Conservation (phyloP, 2,113 vertebrate species). For the Petrocephalus zakoni region DNA sequence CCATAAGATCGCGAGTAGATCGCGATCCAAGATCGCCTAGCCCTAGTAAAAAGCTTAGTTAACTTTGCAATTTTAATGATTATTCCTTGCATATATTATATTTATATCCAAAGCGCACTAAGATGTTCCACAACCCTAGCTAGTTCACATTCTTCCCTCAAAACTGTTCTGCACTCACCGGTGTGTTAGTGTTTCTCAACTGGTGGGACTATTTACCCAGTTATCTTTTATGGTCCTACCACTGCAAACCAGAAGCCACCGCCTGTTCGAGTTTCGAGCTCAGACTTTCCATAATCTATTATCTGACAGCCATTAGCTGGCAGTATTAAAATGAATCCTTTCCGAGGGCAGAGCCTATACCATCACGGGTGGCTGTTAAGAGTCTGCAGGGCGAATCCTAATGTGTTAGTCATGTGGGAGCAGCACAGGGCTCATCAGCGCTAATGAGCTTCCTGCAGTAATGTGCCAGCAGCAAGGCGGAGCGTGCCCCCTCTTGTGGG, state of each 20-base stretch:
- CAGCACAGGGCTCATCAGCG: conserved; percentile 59
- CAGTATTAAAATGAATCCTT: conserved; percentile 94
- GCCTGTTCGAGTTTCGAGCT: conserved; percentile 17
- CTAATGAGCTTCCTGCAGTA: conserved; percentile 77
- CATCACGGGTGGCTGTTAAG: conserved; percentile 75
- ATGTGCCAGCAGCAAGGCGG: conserved; percentile 63
- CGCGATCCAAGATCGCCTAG: no score
- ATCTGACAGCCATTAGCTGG: conserved; percentile 90
- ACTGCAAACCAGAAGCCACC: no score
- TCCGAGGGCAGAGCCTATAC: conserved; percentile 74
- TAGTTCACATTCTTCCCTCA: not conserved
- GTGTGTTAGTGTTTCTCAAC: not conserved
- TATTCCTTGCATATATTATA: no score
- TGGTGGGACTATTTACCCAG: not conserved
- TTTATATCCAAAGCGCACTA: no score
- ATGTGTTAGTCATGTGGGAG: conserved; percentile 31
- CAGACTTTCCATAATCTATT: conserved; percentile 84
- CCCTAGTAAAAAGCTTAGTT: no score
- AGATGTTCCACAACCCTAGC: not conserved
- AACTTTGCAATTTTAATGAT: no score
- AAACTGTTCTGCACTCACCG: not conserved
- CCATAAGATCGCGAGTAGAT: no score
- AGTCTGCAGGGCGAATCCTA: conserved; percentile 74
- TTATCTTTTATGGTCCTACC: not conserved
- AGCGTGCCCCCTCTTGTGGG: conserved; percentile 47